Evolutionary conservation across 2,888 invertebrate species (phyloP).

Genomic region (Criorhina ranunculi): DNA sequence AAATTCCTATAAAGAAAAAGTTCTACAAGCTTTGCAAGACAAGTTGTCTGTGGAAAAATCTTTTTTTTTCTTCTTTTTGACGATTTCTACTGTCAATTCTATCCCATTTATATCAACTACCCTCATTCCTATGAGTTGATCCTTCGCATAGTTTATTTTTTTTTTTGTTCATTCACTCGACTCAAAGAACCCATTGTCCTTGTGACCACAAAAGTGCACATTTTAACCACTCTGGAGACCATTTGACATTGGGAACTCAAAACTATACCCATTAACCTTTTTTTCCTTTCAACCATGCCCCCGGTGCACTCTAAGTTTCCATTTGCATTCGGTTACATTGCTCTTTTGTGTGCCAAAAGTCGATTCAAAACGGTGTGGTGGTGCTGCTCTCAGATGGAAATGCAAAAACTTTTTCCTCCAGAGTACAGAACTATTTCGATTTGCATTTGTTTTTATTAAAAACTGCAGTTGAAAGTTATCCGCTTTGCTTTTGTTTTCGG

Average conservation of each 20-base stretch:
- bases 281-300: conserved; percentile 21
- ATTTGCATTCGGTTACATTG: conserved; percentile 32
- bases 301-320: conserved; percentile 23
- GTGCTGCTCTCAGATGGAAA: conserved; percentile 21
- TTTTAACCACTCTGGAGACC: conserved; percentile 21
- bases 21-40: too few relatives aligned
- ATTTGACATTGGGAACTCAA: conserved; percentile 45
- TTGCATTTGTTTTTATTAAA: conserved; percentile 69
- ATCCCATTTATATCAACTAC: too few relatives aligned
- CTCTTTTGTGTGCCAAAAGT: conserved; percentile 29
- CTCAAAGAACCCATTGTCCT: background rate
- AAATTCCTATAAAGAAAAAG: too few relatives aligned
- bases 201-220: conserved; percentile 4
- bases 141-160: too few relatives aligned
- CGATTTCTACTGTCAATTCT: too few relatives aligned
- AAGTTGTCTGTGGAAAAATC: too few relatives aligned
- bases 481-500: conserved; percentile 58
- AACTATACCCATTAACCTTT: conserved; percentile 52
- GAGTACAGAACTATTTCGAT: conserved; percentile 56
- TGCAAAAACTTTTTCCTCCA: conserved; percentile 58
- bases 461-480: conserved; percentile 69
- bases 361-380: conserved; percentile 10
- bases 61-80: too few relatives aligned
- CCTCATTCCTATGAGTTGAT: too few relatives aligned
- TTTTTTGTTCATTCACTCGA: background rate